Evolutionary conservation across 1,140 invertebrate species (phyloP), one percentile per base, ranked within the genome.

Genomic region (Scaptodrosophila lebanonensis): DNA sequence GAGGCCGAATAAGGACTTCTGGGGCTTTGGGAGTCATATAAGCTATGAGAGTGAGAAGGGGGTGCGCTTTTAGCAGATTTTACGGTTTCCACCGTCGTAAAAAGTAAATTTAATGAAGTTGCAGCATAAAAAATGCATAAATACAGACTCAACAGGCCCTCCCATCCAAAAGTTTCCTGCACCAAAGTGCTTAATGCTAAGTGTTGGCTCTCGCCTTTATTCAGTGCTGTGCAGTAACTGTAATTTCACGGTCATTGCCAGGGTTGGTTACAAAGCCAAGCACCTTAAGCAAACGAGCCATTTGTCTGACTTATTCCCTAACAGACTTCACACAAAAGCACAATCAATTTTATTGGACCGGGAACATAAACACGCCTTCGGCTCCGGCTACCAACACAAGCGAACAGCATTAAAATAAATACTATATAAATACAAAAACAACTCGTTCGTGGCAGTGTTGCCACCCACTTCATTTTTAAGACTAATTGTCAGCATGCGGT

Each of bases 81-180:
- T 79, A 79, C 54, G 72, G 67, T 68, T 68, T 76, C 38, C 52
- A 62, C 45, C 48, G 51, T 52, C 73, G 57, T 77, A 73, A 79
- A 77, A 77, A 53, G 48, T 39, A 60, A 79, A 72, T 77, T 77
- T 79, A 68, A 77, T 73, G 68, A 77, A 77, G 73, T 77, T 79
- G 68, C 73, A 61, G 50, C 66, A 71, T 71, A 51, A 77, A 76
- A 77, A 43, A 30, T 66, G 72, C 66, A 70, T 61, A 61, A 51
- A 39, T 62, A 44, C 62, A 52, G 50, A 45, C 63, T 38, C 43
- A 66, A 45, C 58, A 38, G 38, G 32, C 15, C 12, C 5, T 3
- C 6, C 3, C 9, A 25, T 25, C 22, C 3, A 4, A 4, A 25
- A 4, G 22, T 25, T 25, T 25, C 3, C 3, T 25, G 22, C 8